Base-by-base conservation (phyloP, 2,113 vertebrate genomes). In the Larimichthys polyactis region DNA sequence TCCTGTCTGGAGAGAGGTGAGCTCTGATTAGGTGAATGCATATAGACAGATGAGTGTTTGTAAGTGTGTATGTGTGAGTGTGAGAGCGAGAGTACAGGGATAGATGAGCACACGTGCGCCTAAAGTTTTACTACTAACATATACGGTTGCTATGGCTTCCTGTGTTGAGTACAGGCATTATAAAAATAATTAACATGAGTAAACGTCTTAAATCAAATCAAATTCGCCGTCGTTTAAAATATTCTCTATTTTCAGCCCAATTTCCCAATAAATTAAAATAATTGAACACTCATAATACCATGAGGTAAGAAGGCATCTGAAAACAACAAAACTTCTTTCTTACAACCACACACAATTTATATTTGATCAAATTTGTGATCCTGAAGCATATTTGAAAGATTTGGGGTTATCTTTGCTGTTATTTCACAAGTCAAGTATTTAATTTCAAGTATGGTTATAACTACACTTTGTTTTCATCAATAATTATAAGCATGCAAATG, bases 1-100 rank as follows among this genome's bases (percentile, higher is more conserved):
- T 73, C 48, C 58, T 78, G 70, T 52, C 68, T 17, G 29, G 64
- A 60, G 62, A 87, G 78, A 87, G 62, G 74, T 51, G 68, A 81
- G 63, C 48, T 81, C 83, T 83, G 79, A 85, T 85, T 74, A 73
- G 63, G 71, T 67, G 59, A 73, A 76, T 71, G 64, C 57, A 72
- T 81, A 73, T 79, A 84, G 75, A 81, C 15, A 65, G 86, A 11
- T 51, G 68, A 77, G 63, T 14, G 24, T 10, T 14, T 66, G 17
- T 67, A 51, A 48, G 60, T 54, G 55, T 71, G 58, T 74, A 58
- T 44, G 32, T 58, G 65, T 29, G 24, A 29, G 62, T 57, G 52
- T 11, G 67, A 67, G 43, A 46, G 40, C 14, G 49, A 29, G 67
- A 19, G 15, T 7, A 24, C 9, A 44, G 44, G 36, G 3, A 19